Evolutionary conservation across 2,888 invertebrate genomes (phyloP).

Genomic region (Phrixothrix hirtus): DNA sequence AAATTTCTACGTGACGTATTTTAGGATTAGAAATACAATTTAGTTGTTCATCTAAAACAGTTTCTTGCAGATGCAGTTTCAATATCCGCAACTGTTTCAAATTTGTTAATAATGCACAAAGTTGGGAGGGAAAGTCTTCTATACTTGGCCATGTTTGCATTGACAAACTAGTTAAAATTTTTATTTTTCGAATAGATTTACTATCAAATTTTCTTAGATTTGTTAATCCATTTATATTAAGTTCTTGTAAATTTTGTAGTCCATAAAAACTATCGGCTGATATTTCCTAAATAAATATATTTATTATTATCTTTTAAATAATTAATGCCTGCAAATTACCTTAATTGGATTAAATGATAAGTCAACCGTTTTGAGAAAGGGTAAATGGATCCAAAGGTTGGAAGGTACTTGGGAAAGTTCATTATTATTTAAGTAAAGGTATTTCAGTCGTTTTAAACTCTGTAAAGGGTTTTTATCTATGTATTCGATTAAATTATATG

Average conservation of each 20-base stretch:
- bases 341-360: slow-evolving; percentile 81
- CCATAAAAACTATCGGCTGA: slow-evolving; percentile 72
- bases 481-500: slow-evolving; percentile 73
- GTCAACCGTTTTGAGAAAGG: slow-evolving; percentile 74
- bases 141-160: slow-evolving; percentile 77
- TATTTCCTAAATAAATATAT: slow-evolving; percentile 65
- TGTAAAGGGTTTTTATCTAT: slow-evolving; percentile 72
- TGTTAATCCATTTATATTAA: slow-evolving; percentile 75
- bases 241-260: slow-evolving; percentile 70
- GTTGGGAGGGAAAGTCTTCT: slow-evolving; percentile 63
- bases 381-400: slow-evolving; percentile 73
- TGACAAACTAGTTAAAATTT: slow-evolving; percentile 69
- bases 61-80: slow-evolving; percentile 76
- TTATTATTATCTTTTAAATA: no score
- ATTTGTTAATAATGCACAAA: slow-evolving; percentile 72
- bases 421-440: slow-evolving; percentile 77
- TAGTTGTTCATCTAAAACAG: slow-evolving; percentile 73
- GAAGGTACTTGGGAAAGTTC: slow-evolving; percentile 74
- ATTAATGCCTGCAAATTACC: no score
- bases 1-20: slow-evolving; percentile 78
- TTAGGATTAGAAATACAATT: slow-evolving; percentile 74
- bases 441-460: slow-evolving; percentile 70
- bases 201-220: slow-evolving; percentile 75
- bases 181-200: slow-evolving; percentile 72
- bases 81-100: slow-evolving; percentile 75